Evolutionary conservation across 2,888 invertebrate species (phyloP).

Genomic region (Lochmaea capreae): DNA sequence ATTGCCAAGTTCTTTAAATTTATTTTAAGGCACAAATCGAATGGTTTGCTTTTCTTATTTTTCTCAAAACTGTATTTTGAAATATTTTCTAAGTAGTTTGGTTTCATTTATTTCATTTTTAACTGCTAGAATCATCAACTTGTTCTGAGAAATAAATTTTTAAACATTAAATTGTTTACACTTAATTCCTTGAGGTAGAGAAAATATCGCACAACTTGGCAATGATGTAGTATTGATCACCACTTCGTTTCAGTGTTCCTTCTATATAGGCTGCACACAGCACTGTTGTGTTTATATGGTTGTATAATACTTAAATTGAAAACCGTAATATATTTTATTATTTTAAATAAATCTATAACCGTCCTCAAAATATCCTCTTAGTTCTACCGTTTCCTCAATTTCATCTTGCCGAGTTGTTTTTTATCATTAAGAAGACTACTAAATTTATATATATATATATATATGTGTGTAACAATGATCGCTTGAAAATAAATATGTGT

Average conservation of each 20-base stretch:
- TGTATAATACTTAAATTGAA: neutral
- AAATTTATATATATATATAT: neutral
- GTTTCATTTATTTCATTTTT: too few relatives aligned
- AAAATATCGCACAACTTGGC: neutral
- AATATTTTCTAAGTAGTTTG: too few relatives aligned
- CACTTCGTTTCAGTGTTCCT: neutral
- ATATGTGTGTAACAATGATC: neutral
- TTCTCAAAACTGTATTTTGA: too few relatives aligned
- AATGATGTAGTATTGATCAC: neutral
- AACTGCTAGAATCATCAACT: too few relatives aligned
- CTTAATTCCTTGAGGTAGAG: too few relatives aligned
- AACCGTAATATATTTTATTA: neutral
- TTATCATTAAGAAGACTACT: too few relatives aligned
- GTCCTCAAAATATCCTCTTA: too few relatives aligned
- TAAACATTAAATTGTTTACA: too few relatives aligned
- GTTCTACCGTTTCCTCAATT: too few relatives aligned
- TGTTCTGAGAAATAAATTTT: too few relatives aligned
- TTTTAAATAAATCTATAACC: neutral
- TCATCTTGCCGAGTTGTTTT: too few relatives aligned
- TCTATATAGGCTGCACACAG: slow-evolving; percentile 3
- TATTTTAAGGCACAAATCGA: neutral
- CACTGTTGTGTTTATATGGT: neutral
- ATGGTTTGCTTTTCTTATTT: too few relatives aligned
- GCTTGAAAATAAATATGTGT: neutral
- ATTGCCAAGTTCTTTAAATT: neutral